Conservation (phyloP, 2,888 invertebrate genomes). For the Noctua janthina region DNA sequence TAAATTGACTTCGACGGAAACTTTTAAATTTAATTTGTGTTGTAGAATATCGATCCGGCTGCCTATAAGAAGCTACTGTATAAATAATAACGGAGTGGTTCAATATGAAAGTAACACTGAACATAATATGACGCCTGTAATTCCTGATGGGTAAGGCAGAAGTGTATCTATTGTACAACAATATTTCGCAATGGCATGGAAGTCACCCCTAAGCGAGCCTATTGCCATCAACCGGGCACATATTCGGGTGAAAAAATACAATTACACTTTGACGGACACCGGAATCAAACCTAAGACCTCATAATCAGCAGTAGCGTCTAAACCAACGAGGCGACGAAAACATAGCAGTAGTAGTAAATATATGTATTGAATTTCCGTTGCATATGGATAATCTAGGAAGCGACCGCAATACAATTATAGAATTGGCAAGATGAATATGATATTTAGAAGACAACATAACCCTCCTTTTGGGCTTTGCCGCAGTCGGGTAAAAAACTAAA, state of each 20-base stretch:
- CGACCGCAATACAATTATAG: too few species aligned
- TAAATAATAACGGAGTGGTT: background rate
- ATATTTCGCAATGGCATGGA: background rate
- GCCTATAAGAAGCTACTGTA: background rate
- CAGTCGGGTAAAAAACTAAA: too few species aligned
- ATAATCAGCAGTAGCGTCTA: background rate
- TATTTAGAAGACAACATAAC: too few species aligned
- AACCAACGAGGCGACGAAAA: background rate
- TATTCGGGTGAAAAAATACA: background rate
- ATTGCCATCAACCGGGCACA: background rate
- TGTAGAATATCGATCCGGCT: background rate
- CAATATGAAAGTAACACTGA: background rate
- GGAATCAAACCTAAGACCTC: background rate
- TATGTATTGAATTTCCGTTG: too few species aligned
- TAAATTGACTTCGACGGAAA: background rate
- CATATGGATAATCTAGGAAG: too few species aligned
- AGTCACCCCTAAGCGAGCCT: background rate
- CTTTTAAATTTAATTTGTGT: background rate
- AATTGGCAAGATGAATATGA: too few species aligned
- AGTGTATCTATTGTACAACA: background rate
- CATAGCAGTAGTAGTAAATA: too few species aligned
- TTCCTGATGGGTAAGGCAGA: background rate
- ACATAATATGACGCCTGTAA: background rate
- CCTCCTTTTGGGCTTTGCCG: too few species aligned
- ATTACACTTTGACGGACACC: background rate